These are phyloP conservation scores for Oxyruncus cristatus DNA, from an alignment of 2,113 vertebrate species.

Conservation along the genomic window DNA sequence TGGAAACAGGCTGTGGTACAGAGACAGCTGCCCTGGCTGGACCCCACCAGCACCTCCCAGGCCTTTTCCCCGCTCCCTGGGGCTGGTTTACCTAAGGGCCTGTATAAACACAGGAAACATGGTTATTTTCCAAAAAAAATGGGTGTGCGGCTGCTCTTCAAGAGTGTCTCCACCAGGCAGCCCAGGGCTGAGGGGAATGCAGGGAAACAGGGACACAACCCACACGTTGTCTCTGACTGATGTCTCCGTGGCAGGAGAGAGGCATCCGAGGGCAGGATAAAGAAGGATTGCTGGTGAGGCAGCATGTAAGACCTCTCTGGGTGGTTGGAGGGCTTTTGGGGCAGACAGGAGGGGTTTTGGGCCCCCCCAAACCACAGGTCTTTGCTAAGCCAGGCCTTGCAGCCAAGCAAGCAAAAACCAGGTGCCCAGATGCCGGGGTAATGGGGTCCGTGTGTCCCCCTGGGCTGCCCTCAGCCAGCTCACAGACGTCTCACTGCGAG, in stretches of 20 bases:
- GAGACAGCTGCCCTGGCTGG: fast-evolving
- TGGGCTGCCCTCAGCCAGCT: background rate
- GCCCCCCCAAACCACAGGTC: background rate
- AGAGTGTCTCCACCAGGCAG: background rate
- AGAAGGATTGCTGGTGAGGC: background rate
- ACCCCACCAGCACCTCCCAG: background rate
- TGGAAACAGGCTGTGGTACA: fast-evolving
- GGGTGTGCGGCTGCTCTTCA: background rate
- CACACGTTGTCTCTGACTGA: fast-evolving
- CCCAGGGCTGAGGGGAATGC: background rate
- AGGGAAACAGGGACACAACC: background rate
- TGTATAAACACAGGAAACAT: constrained; percentile 29
- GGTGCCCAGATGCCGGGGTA: fast-evolving
- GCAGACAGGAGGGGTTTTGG: background rate
- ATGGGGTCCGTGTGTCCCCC: background rate
- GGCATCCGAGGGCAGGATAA: background rate
- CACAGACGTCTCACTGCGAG: background rate
- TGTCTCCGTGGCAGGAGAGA: fast-evolving
- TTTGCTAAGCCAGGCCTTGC: background rate
- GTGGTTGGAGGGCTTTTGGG: background rate
- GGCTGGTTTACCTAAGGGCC: background rate
- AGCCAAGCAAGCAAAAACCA: background rate
- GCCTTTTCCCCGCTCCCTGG: background rate
- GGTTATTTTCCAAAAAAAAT: background rate
- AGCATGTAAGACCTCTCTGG: background rate